A percentile compares a stretch with the other conserved stretches of the same genome.
Conservation (phyloP, 2,113 vertebrate species). For the Agelaius tricolor region DNA sequence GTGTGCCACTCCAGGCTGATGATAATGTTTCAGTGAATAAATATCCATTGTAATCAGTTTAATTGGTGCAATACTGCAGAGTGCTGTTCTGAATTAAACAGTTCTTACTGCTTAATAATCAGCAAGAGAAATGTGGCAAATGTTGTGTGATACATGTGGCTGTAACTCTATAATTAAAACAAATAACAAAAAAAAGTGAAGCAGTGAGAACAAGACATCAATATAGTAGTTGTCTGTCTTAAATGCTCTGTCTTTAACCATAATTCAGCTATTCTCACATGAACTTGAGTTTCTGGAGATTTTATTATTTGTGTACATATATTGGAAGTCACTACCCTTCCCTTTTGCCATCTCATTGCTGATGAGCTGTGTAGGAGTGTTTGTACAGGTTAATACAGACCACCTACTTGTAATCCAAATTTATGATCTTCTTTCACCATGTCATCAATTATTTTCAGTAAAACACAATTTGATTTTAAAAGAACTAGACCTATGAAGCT, state of each 20-base stretch:
- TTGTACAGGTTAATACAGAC: conserved; percentile 48
- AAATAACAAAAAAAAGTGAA: conserved; percentile 32
- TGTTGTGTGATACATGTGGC: conserved; percentile 31
- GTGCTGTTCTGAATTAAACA: conserved; percentile 39
- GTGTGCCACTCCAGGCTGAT: neutral
- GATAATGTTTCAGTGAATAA: conserved; percentile 46
- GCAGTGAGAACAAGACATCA: conserved; percentile 6
- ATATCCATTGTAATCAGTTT: conserved; percentile 54
- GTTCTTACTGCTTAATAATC: conserved; percentile 58
- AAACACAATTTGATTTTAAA: conserved; percentile 69
- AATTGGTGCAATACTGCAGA: neutral
- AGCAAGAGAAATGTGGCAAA: conserved; percentile 30
- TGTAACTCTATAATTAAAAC: conserved; percentile 41
- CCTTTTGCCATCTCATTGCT: neutral
- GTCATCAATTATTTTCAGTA: conserved; percentile 60
- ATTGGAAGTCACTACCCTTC: neutral
- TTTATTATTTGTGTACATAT: neutral
- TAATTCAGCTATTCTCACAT: neutral
- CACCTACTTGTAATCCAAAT: conserved; percentile 58
- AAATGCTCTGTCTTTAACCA: neutral
- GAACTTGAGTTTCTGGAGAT: neutral
- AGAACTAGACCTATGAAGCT: conserved; percentile 42
- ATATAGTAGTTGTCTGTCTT: neutral
- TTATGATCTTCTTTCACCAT: conserved; percentile 11
- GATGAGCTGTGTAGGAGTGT: conserved; percentile 29